These are phyloP conservation scores for Stigmatopora argus DNA, from an alignment of 2,113 vertebrate species.

Conservation along the genomic window DNA sequence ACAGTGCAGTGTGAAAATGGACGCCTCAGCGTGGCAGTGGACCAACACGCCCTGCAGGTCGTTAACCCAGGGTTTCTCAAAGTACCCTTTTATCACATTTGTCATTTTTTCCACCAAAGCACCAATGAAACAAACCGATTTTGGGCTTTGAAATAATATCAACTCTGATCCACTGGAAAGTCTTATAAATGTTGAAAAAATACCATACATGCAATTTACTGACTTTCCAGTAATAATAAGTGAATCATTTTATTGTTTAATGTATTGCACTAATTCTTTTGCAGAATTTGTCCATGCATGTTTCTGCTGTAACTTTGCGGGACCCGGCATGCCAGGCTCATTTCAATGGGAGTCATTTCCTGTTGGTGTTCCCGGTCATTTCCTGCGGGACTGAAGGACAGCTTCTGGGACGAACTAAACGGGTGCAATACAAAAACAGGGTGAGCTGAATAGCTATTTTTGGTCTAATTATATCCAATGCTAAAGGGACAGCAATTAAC, in stretches of 20 bases:
- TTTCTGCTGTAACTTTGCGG: slow-evolving; percentile 57
- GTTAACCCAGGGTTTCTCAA: neutral
- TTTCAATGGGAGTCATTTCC: slow-evolving; percentile 71
- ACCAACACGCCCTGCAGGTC: slow-evolving; percentile 62
- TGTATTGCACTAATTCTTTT: neutral
- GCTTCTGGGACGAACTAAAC: slow-evolving; percentile 41
- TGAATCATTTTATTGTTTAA: neutral
- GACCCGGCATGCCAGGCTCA: slow-evolving; percentile 64
- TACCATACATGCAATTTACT: too few species aligned
- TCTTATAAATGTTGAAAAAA: neutral
- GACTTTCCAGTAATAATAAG: too few species aligned
- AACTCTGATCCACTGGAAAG: too few species aligned
- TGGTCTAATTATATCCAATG: neutral
- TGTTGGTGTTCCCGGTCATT: slow-evolving; percentile 68
- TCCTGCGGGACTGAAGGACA: slow-evolving; percentile 67
- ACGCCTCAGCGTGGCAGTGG: slow-evolving; percentile 55
- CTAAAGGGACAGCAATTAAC: too few species aligned
- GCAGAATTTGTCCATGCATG: slow-evolving; percentile 49
- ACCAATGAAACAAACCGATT: too few species aligned
- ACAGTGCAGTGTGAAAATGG: slow-evolving; percentile 61
- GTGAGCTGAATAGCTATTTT: slow-evolving; percentile 46
- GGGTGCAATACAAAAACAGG: slow-evolving; percentile 63
- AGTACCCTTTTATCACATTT: too few species aligned
- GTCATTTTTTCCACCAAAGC: too few species aligned
- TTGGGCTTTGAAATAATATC: too few species aligned